Conservation (phyloP, 2,888 invertebrate species). For the Leucophenga montana region DNA sequence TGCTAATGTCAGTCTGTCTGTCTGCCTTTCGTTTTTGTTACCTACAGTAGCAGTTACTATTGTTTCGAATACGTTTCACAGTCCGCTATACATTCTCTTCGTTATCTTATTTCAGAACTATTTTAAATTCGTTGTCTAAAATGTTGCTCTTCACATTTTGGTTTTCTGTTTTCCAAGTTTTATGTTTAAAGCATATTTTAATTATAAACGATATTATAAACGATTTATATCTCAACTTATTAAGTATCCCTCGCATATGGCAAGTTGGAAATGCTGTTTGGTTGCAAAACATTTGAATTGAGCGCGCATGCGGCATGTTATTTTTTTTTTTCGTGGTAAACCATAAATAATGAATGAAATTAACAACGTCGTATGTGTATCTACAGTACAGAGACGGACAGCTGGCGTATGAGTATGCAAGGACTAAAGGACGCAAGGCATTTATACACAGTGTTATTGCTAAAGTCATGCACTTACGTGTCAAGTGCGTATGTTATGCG, state of each 20-base stretch:
- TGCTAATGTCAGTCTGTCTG: no score
- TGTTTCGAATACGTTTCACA: no score
- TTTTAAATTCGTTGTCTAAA: no score
- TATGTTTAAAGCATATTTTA: no score
- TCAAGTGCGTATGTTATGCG: slow-evolving; percentile 18
- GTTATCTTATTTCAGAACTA: no score
- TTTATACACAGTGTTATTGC: slow-evolving; percentile 1
- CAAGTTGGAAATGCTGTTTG: neutral
- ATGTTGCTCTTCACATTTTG: no score
- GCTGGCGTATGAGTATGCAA: neutral
- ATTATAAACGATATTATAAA: no score
- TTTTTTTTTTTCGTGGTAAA: slow-evolving; percentile 60
- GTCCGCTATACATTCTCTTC: no score
- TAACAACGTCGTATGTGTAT: slow-evolving; percentile 52
- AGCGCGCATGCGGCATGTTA: neutral
- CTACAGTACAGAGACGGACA: slow-evolving; percentile 4
- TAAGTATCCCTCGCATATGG: neutral
- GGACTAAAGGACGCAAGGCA: slow-evolving; percentile 4
- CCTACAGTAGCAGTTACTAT: no score
- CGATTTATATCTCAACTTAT: no score
- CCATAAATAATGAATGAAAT: slow-evolving; percentile 71
- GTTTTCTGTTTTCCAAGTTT: no score
- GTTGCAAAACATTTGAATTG: neutral
- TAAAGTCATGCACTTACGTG: slow-evolving; percentile 15
- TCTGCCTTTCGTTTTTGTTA: no score